These are phyloP conservation scores for Lacerta agilis DNA, from an alignment of 2,797 vertebrate genomes.

Conservation along the genomic window DNA sequence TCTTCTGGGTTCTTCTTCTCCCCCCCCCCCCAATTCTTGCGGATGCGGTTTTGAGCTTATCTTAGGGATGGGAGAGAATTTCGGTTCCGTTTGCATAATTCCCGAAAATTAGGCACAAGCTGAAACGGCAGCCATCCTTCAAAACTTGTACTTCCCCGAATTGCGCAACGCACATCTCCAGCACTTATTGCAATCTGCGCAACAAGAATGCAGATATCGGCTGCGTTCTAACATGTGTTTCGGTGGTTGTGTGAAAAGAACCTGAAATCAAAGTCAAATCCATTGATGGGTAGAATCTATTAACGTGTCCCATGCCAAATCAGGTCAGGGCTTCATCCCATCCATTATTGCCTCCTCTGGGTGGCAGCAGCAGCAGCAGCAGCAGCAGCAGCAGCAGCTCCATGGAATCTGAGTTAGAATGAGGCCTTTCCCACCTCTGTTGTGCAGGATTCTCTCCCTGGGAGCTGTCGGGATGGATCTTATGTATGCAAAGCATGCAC, in stretches of 20 bases:
- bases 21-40: too few relatives aligned
- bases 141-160: too few relatives aligned
- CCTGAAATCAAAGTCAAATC: background rate
- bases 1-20: too few relatives aligned
- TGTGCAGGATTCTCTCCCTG: background rate
- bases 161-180: too few relatives aligned
- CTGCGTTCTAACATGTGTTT: background rate
- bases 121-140: too few relatives aligned
- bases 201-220: too few relatives aligned
- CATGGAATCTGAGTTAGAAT: background rate
- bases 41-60: too few relatives aligned
- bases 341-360: background rate
- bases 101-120: too few relatives aligned
- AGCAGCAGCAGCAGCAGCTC: background rate
- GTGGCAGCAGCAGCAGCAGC: background rate
- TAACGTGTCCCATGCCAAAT: background rate
- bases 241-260: background rate
- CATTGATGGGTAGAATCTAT: background rate
- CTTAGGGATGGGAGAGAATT: too few relatives aligned
- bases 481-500: background rate
- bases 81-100: too few relatives aligned
- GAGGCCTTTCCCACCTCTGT: background rate
- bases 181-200: too few relatives aligned
- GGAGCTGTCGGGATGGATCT: background rate
- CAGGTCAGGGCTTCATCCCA: background rate